Evolutionary conservation across 1,140 invertebrate species (phyloP).

Genomic region (Drosophila kohkoa): DNA sequence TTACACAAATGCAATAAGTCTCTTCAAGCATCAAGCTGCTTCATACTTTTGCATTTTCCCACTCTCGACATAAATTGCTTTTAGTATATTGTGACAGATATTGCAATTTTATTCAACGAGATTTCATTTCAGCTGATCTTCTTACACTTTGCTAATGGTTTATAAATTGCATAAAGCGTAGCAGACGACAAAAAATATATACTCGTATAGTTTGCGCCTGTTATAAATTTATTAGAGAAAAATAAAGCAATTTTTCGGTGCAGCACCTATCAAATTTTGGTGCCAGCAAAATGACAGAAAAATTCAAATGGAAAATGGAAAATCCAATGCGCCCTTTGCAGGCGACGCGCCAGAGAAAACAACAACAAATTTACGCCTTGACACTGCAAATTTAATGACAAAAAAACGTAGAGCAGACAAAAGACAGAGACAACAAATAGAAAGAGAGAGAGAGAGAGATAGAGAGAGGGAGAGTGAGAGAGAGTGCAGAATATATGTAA

Average conservation of each 20-base stretch:
- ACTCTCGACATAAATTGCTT: too few relatives aligned
- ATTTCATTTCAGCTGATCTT: too few relatives aligned
- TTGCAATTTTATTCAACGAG: too few relatives aligned
- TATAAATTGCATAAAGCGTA: background rate
- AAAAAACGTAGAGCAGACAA: slow-evolving; percentile 6
- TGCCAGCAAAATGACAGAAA: slow-evolving; percentile 7
- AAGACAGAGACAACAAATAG: background rate
- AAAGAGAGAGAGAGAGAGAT: background rate
- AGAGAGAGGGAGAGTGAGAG: background rate
- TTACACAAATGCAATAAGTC: too few relatives aligned
- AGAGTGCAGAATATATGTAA: slow-evolving; percentile 25
- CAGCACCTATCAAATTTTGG: slow-evolving; percentile 22
- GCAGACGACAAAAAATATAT: too few relatives aligned
- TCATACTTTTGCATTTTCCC: too few relatives aligned
- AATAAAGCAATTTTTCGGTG: slow-evolving; percentile 19
- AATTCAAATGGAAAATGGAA: slow-evolving; percentile 48
- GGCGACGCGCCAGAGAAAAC: background rate
- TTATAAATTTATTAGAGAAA: slow-evolving; percentile 6
- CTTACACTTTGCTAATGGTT: background rate
- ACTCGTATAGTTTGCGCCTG: background rate
- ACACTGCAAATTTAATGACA: slow-evolving; percentile 63
- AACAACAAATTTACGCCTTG: slow-evolving; percentile 43
- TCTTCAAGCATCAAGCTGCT: too few relatives aligned
- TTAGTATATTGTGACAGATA: too few relatives aligned
- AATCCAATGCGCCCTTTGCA: slow-evolving; percentile 29